These are phyloP conservation scores for Pelodytes ibericus DNA, from an alignment of 2,797 vertebrate species.

Conservation along the genomic window DNA sequence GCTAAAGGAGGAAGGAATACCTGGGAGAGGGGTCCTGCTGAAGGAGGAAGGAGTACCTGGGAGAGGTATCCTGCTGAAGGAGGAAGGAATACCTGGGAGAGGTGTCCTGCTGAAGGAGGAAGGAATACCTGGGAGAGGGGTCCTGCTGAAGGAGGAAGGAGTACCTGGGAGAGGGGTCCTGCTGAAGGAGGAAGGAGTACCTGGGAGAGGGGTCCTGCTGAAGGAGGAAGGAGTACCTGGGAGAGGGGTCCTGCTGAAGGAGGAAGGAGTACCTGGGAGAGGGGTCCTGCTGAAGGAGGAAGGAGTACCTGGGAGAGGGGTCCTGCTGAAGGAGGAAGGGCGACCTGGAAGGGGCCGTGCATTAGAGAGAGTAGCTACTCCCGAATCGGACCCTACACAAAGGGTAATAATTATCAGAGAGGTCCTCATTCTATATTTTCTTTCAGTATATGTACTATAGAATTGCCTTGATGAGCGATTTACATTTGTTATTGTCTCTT, in stretches of 20 bases:
- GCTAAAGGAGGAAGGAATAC: not conserved
- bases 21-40: not conserved
- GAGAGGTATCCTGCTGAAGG: not conserved
- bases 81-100: conserved; percentile 15
- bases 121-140: not conserved
- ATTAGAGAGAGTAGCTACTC: not conserved
- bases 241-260: not conserved
- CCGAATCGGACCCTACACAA: not conserved
- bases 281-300: conserved; percentile 3
- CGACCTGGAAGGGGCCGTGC: conserved; percentile 21
- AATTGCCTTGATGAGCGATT: not conserved
- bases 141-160: conserved; percentile 7
- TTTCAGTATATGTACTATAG: not conserved
- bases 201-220: not conserved
- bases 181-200: not conserved
- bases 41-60: conserved; percentile 11
- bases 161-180: not conserved
- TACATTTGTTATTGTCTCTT: not conserved
- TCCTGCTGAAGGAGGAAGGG: too few species aligned
- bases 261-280: conserved; percentile 15
- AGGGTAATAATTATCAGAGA: conserved; percentile 9
- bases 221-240: conserved; percentile 11
- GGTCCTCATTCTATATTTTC: not conserved
- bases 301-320: not conserved
- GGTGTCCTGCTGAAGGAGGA: conserved; percentile 4